These are phyloP conservation scores for Porites lutea DNA, from an alignment of 64 coral and sea anemone species.

Conservation along the genomic window DNA sequence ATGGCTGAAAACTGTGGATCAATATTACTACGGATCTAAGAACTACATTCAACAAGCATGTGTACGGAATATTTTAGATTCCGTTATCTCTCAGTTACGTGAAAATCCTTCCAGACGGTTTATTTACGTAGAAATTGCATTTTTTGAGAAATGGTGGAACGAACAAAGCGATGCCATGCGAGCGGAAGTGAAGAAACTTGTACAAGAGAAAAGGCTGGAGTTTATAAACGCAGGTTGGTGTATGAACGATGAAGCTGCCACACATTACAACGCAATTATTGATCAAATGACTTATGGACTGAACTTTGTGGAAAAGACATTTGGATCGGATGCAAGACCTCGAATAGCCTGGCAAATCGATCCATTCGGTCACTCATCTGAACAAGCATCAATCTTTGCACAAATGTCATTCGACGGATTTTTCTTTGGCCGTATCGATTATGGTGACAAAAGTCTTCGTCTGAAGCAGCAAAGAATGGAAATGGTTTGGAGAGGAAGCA, in stretches of 20 bases:
- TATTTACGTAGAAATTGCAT: conserved; percentile 71
- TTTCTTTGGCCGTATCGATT: conserved; percentile 76
- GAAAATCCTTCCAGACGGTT: conserved; percentile 49
- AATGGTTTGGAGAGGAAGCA: conserved; percentile 71
- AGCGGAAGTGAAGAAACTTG: conserved; percentile 58
- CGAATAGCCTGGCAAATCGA: conserved; percentile 78
- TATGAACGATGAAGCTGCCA: conserved; percentile 75
- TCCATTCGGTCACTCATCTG: conserved; percentile 75
- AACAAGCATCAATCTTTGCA: conserved; percentile 73
- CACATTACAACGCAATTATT: conserved; percentile 78
- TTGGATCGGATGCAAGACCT: conserved; percentile 64
- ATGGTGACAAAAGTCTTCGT: conserved; percentile 43
- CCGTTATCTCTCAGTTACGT: conserved; percentile 61
- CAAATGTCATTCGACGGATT: conserved; percentile 84
- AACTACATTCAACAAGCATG: conserved; percentile 74
- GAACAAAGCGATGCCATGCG: conserved; percentile 46
- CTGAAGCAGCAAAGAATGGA: conserved; percentile 64
- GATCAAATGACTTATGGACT: conserved; percentile 78
- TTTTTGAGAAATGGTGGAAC: conserved; percentile 79
- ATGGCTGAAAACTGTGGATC: conserved; percentile 72
- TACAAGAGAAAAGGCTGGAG: conserved; percentile 42
- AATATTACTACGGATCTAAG: conserved; percentile 72
- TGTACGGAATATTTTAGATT: conserved; percentile 71
- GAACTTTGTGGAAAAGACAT: conserved; percentile 68
- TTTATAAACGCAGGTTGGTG: conserved; percentile 81